Evolutionary conservation across 2,113 vertebrate species (phyloP), one percentile per base, ranked within the genome.

Genomic region (Zosterops hypoxanthus): DNA sequence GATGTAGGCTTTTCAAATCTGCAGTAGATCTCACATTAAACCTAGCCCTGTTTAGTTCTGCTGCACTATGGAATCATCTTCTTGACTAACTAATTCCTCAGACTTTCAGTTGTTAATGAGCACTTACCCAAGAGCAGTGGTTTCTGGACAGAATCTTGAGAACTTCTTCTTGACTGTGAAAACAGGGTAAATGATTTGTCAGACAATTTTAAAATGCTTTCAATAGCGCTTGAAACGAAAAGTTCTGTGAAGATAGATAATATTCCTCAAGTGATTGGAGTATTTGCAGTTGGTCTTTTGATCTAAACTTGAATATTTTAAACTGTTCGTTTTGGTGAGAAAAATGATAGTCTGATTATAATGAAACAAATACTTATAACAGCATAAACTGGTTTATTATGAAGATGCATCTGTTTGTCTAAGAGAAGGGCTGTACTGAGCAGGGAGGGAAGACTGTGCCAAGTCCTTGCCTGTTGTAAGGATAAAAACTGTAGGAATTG

Each of bases 341-440:
- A 71, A 82, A 93, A 33, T 5, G 15, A 8, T 6, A 42, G 12
- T 44, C 49, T 78, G 59, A 50, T 86, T 70, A 55, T 68, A 95
- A 55, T 4, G 5, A 60, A 90, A 49, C 17, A 60, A 81, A 49
- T 56, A 29, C 1, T 1, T 79, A 91, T 64, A 71, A 31, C 14
- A 64, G 0, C 0, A 0, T 55, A 42, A 64, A 56, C 36, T 41
- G 31, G 36, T 77, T n/a, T 46, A 24, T 79, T 86, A 64, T 1
- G 1, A 56, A 73, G 34, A 44, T 64, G 34, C 16, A 46, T 66
- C 56, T 84, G 24, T 77, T 49, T 86, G 50, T 56, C 72, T 71
- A 19, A 55, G 52, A 47, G 69, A 25, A 52, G n/a, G 34, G 44
- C n/a, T 5, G 20, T 63, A 9, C n/a, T 70, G 65, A 75, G 36